phyloP scores from a whole-genome alignment of 2,113 vertebrate genomes.

The Chloropsis hardwickii region DNA sequence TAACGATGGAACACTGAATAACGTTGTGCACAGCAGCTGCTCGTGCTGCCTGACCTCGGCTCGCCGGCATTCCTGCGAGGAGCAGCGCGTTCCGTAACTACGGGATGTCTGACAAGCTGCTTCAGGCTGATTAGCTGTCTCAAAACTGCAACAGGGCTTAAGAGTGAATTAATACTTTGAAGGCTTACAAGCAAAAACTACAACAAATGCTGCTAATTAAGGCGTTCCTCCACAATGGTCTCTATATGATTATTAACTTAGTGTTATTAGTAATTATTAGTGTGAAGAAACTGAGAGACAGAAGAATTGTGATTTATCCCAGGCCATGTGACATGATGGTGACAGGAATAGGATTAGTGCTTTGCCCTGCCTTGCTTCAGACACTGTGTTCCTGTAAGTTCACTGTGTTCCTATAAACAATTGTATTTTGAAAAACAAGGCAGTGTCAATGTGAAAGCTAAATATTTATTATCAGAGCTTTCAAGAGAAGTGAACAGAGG shows the following conservation, averaged over 20 bases:
- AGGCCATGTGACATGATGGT: not conserved
- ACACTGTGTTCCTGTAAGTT: rapidly evolving
- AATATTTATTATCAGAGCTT: not conserved
- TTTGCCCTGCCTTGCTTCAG: not conserved
- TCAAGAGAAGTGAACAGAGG: not conserved
- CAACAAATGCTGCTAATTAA: not conserved
- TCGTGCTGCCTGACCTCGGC: not conserved
- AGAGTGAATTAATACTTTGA: not conserved
- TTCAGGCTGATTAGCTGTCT: not conserved
- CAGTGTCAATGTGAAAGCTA: not conserved
- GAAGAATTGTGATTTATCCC: not conserved
- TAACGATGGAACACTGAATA: not conserved
- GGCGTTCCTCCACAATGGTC: not conserved
- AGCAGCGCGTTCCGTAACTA: not conserved
- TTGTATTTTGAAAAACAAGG: not conserved
- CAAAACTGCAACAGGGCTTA: not conserved
- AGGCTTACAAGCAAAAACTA: not conserved
- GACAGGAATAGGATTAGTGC: not conserved
- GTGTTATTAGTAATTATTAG: no score
- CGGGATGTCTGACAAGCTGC: not conserved
- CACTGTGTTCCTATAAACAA: not conserved
- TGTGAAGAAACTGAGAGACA: not conserved
- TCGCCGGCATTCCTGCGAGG: rapidly evolving
- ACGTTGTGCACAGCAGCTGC: not conserved
- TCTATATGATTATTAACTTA: not conserved